Conservation (phyloP, 2,888 invertebrate genomes). For the Drosophila paracracens region DNA sequence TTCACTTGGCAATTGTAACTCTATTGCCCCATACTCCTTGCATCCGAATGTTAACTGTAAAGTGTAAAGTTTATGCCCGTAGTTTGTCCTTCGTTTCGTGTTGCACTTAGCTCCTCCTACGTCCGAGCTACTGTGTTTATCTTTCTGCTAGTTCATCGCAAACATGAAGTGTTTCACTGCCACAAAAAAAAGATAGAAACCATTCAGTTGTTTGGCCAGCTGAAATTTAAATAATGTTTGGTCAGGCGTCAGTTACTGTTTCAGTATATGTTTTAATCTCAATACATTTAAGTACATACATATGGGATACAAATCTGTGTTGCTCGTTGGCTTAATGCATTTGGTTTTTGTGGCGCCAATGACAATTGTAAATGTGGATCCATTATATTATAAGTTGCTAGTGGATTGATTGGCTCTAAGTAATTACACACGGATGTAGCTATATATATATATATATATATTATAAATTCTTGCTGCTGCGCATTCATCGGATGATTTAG, state of each 20-base stretch:
- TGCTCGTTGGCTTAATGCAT: slow-evolving; percentile 22
- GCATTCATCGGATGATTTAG: slow-evolving; percentile 23
- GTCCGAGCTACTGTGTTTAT: slow-evolving; percentile 26
- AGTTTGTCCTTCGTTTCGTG: slow-evolving; percentile 43
- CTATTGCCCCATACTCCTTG: slow-evolving; percentile 33
- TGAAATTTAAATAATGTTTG: slow-evolving; percentile 41
- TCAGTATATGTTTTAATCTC: slow-evolving; percentile 49
- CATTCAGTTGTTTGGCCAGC: slow-evolving; percentile 9
- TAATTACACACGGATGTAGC: slow-evolving; percentile 31
- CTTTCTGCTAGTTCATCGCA: slow-evolving; percentile 56
- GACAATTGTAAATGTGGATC: slow-evolving; percentile 6
- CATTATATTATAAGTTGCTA: slow-evolving; percentile 1
- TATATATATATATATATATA: neutral
- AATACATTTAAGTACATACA: slow-evolving; percentile 40
- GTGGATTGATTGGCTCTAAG: slow-evolving; percentile 10
- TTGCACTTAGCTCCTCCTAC: slow-evolving; percentile 18
- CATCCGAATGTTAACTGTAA: slow-evolving; percentile 39
- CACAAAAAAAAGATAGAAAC: neutral
- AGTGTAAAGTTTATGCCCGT: slow-evolving; percentile 66
- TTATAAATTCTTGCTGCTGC: slow-evolving; percentile 41
- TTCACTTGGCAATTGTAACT: slow-evolving; percentile 49
- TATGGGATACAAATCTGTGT: slow-evolving; percentile 44
- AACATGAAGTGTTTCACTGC: slow-evolving; percentile 53
- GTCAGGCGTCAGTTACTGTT: slow-evolving; percentile 37
- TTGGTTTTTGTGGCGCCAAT: slow-evolving; percentile 18